Conservation (phyloP, 1,140 invertebrate species). For the Pomacea maculata region DNA sequence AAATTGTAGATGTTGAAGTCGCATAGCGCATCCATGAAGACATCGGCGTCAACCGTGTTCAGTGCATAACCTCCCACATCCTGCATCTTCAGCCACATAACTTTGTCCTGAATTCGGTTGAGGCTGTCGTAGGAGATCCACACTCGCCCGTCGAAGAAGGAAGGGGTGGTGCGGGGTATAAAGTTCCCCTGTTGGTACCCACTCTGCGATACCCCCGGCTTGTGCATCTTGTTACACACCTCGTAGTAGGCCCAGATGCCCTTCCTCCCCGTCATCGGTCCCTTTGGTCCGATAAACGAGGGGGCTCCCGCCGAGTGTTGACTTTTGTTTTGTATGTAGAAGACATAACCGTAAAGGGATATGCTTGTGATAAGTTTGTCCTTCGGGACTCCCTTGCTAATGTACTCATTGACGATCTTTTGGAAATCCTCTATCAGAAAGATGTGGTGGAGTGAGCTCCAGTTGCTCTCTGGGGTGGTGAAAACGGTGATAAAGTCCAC, state of each 20-base stretch:
- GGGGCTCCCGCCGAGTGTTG: not conserved
- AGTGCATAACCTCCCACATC: not conserved
- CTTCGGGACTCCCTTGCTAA: not conserved
- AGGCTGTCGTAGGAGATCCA: conserved; percentile 1
- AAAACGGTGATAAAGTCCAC: not conserved
- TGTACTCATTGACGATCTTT: not conserved
- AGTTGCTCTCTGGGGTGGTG: not conserved
- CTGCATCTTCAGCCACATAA: not conserved
- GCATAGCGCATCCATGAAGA: not conserved
- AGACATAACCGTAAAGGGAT: not conserved
- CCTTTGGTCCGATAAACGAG: not conserved
- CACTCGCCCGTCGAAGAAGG: not conserved
- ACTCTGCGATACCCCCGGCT: not conserved
- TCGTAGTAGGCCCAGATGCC: not conserved
- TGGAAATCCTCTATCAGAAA: not conserved
- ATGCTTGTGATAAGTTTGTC: not conserved
- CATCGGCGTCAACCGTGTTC: not conserved
- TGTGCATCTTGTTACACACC: not conserved
- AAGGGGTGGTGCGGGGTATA: not conserved
- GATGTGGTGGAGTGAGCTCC: not conserved
- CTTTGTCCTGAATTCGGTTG: not conserved
- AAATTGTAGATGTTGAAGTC: not conserved
- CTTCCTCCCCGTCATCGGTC: not conserved
- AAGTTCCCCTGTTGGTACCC: not conserved
- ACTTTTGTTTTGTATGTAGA: not conserved